These are phyloP conservation scores for Oceanodroma tethys DNA, from an alignment of 2,113 vertebrate species.

Conservation along the genomic window DNA sequence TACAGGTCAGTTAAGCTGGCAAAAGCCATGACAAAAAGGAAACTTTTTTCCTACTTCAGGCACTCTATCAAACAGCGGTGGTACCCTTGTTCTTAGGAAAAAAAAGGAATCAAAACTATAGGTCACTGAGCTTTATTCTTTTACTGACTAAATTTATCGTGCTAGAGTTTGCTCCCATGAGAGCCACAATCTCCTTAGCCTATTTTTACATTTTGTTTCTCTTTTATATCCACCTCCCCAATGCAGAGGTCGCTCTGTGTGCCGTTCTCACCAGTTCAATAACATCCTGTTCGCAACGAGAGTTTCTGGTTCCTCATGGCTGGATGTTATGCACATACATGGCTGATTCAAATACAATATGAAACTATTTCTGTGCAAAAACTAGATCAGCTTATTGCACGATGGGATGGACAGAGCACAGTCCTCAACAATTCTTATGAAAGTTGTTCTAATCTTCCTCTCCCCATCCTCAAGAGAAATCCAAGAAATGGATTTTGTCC, in stretches of 20 bases:
- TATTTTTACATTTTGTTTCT: slow-evolving; percentile 23
- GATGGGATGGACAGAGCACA: neutral
- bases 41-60: neutral
- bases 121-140: neutral
- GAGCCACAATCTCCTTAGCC: neutral
- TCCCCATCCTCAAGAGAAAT: neutral
- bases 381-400: neutral
- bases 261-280: neutral
- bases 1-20: neutral
- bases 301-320: neutral
- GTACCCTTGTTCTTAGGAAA: neutral
- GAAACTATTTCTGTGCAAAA: neutral
- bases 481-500: too few species aligned
- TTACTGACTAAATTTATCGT: slow-evolving; percentile 6
- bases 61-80: neutral
- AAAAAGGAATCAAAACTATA: slow-evolving; percentile 9
- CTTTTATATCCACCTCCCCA: slow-evolving; percentile 39
- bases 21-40: neutral
- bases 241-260: slow-evolving; percentile 9
- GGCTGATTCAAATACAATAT: neutral
- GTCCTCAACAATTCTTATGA: neutral
- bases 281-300: neutral
- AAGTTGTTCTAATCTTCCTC: neutral
- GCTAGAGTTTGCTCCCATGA: neutral
- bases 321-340: neutral